Evolutionary conservation across 30 jellyfish, hydroid and myxozoan genomes (phyloP), one percentile per base, ranked within the genome.

Genomic region (Hydra vulgaris): DNA sequence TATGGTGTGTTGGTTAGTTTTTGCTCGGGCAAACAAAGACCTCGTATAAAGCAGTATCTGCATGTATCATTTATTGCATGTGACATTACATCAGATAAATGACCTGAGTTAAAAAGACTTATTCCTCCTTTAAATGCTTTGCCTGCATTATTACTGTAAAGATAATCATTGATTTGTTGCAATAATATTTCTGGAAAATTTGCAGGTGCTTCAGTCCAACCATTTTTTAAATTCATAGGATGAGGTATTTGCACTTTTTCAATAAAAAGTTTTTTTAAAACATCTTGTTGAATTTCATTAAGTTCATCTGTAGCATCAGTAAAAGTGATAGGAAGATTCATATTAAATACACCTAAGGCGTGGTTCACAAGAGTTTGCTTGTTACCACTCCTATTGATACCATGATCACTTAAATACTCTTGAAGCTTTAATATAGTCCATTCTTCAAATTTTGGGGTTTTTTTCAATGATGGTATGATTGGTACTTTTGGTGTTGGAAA

Each of bases 71-170:
- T 78, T 0, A 78, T 53, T 22, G 53, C 23, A 1, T 78, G 85
- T 0, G 53, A 17, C 79, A 52, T 56, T 0, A 56, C 1, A 0
- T 78, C 18, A 18, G 66, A 23, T 0, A 78, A 25, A 56, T 78
- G 85, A 0, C 26, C 21, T 15, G 85, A 78, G 66, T 21, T 18
- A 0, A 78, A 1, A 0, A 78, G 23, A 25, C 82, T 78, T 52
- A 27, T 54, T 20, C 85, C 85, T 52, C 85, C 81, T 21, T 1
- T 78, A 53, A 15, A 78, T 19, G 85, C 85, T 78, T 78, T 78
- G 0, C 85, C 85, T 53, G 82, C 85, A 52, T 78, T 1, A 1
- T 78, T 78, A 0, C 69, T 23, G 0, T 27, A 0, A 18, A 78
- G 69, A 54, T 76, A 76, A 0, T n/a, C n/a, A n/a, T 76, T 20